Conservation (phyloP, 2,888 invertebrate species). For the Alviniconcha strummeri region DNA sequence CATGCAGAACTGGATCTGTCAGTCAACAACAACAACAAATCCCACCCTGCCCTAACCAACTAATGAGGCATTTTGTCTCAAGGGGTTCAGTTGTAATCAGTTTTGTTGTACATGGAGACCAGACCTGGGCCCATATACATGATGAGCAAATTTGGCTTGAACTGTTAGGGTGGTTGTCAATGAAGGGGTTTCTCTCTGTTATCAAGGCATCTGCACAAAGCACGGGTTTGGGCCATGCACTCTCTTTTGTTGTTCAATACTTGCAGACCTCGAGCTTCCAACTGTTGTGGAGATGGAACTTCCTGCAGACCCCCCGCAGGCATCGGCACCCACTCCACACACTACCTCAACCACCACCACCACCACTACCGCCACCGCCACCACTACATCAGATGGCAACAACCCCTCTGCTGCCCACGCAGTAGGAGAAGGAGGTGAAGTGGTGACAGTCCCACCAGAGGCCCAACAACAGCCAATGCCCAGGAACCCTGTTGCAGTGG, state of each 20-base stretch:
- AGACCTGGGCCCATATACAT: no score
- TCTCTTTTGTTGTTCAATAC: not conserved
- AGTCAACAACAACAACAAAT: constrained; percentile 12
- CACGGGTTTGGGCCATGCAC: no score
- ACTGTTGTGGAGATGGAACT: constrained; percentile 33
- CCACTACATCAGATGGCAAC: not conserved
- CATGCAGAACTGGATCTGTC: constrained; percentile 33
- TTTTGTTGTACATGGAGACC: no score
- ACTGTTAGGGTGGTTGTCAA: no score
- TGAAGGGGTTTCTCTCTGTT: no score
- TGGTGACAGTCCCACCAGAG: not conserved
- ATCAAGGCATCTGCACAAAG: no score
- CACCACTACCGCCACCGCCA: not conserved
- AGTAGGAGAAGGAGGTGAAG: not conserved
- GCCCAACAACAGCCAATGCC: not conserved
- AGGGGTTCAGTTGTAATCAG: no score
- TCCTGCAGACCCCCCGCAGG: not conserved
- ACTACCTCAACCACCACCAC: not conserved
- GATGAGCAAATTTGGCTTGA: no score
- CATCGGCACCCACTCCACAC: constrained; percentile 3
- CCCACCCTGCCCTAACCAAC: not conserved
- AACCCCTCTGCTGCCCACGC: not conserved
- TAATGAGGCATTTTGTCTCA: no score
- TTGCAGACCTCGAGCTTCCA: constrained; percentile 54
- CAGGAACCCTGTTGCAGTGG: not conserved